Percentiles rank a stretch among this genome's conserved stretches.
phyloP scores from a whole-genome alignment of 2,888 invertebrate genomes.

The Macrosoma leucophasiata region DNA sequence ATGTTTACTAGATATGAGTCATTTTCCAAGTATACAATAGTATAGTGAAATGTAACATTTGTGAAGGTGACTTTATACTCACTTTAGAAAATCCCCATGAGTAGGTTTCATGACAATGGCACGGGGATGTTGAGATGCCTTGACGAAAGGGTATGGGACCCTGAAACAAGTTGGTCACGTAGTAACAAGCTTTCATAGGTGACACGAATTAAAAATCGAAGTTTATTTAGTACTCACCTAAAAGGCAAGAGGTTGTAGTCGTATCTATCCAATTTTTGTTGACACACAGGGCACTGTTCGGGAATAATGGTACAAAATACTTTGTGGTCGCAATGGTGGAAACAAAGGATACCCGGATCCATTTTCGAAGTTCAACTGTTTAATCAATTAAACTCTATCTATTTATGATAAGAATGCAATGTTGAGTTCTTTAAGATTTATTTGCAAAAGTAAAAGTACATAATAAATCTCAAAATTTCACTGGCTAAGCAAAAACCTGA shows the following conservation, averaged over 20 bases:
- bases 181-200: slow-evolving; percentile 42
- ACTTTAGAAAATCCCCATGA: slow-evolving; percentile 90
- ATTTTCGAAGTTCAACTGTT: slow-evolving; percentile 43
- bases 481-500: too few species aligned
- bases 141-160: slow-evolving; percentile 90
- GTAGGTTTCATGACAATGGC: slow-evolving; percentile 92
- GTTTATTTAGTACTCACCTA: slow-evolving; percentile 66
- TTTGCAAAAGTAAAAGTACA: too few species aligned
- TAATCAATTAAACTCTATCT: slow-evolving; percentile 44
- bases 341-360: slow-evolving; percentile 91
- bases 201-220: slow-evolving; percentile 3
- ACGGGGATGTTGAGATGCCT: slow-evolving; percentile 87
- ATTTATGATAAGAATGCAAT: too few species aligned
- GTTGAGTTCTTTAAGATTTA: too few species aligned
- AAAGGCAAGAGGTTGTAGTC: slow-evolving; percentile 85
- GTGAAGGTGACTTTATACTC: slow-evolving; percentile 52
- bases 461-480: too few species aligned
- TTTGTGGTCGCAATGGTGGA: slow-evolving; percentile 90
- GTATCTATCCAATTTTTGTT: slow-evolving; percentile 68
- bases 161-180: slow-evolving; percentile 63
- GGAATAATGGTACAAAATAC: slow-evolving; percentile 90
- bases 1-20: slow-evolving; percentile 28
- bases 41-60: slow-evolving; percentile 1
- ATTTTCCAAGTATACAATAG: slow-evolving; percentile 18
- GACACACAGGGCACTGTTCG: slow-evolving; percentile 86